Base-by-base conservation (phyloP, 2,113 vertebrate genomes). In the Columba janthina region DNA sequence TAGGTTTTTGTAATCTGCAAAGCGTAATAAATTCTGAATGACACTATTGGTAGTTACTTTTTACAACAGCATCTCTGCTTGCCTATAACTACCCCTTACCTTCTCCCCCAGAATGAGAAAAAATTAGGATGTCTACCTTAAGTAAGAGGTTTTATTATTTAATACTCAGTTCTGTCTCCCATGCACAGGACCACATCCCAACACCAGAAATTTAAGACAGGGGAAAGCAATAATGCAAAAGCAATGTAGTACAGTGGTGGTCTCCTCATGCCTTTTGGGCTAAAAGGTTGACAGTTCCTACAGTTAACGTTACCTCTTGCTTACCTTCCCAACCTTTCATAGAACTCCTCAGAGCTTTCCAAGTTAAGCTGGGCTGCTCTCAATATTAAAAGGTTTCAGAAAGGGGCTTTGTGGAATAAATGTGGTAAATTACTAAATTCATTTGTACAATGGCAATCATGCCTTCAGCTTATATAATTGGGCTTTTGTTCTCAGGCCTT, bases 401-500 rank as follows among this genome's bases (percentile, higher is more conserved):
- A 90, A 48, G 53, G 12, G 31, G 13, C 34, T 86, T 50, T n/a
- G 19, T 50, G 40, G 60, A 90, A 76, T 75, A 91, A 95, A 91
- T 48, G 24, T 32, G 19, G 15, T 84, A 93, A 94, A 91, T 56
- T 44, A 93, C 64, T 83, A 96, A 93, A 81, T 60, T 93, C 6
- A 66, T 85, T 83, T 90, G 82, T 53, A 90, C 60, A 80, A 89
- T 69, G 65, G 75, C 64, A 85, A 80, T 83, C 46, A n/a, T 18
- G 53, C 56, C 67, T 90, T 85, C 77, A 85, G 58, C 74, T 94
- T 95, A 88, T 91, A 79, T 76, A 90, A 88, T 19, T 77, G 82
- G 69, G 38, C 60, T 93, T 96, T 95, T 88, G 83, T 86, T 86
- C 75, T 79, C 34, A 74, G 48, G 76, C 22, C 72, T 93, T 95